phyloP scores from a whole-genome alignment of 2,797 vertebrate genomes.

The Pseudomugil gertrudae region DNA sequence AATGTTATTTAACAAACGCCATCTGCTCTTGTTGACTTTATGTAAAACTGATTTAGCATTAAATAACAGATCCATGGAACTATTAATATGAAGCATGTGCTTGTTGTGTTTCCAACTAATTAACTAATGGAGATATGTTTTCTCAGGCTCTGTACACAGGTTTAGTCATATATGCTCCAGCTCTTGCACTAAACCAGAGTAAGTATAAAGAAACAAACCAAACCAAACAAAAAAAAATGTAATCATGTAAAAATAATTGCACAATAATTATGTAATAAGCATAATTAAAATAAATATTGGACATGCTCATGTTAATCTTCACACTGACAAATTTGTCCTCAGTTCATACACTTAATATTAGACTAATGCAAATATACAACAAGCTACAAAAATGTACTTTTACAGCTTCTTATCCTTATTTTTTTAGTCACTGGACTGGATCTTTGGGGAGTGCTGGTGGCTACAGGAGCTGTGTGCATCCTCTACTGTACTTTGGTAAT shows the following conservation, averaged over 20 bases:
- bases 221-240: neutral
- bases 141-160: conserved; percentile 84
- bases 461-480: conserved; percentile 84
- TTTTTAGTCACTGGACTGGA: conserved; percentile 83
- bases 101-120: conserved; percentile 62
- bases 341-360: too few relatives aligned
- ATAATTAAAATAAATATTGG: too few relatives aligned
- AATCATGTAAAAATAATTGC: too few relatives aligned
- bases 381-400: too few relatives aligned
- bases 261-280: too few relatives aligned
- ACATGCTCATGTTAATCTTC: too few relatives aligned
- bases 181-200: conserved; percentile 86
- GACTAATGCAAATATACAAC: too few relatives aligned
- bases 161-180: conserved; percentile 86
- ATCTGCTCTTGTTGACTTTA: conserved; percentile 48
- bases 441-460: conserved; percentile 86
- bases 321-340: too few relatives aligned
- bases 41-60: conserved; percentile 24
- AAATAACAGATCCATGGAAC: conserved; percentile 11
- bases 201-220: conserved; percentile 50
- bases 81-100: conserved; percentile 52
- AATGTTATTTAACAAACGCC: conserved; percentile 28
- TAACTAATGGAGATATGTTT: conserved; percentile 70
- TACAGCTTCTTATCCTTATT: too few relatives aligned
- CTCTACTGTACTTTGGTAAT: conserved; percentile 83